phyloP scores from a whole-genome alignment of 2,113 vertebrate species.

The Siphamia tubifer region DNA sequence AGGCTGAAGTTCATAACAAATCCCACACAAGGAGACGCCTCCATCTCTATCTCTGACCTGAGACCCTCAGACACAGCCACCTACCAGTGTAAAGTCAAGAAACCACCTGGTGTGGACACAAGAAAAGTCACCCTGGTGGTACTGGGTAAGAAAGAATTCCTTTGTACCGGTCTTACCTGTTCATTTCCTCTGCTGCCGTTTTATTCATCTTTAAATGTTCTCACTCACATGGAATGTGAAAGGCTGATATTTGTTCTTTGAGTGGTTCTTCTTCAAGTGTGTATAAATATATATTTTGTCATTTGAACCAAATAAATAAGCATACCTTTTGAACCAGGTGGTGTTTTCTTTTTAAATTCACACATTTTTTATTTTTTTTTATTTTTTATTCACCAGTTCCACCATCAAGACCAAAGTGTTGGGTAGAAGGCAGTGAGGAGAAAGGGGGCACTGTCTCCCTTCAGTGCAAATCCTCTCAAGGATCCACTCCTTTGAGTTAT shows the following conservation, averaged over 20 bases:
- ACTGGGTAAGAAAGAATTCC: slow-evolving; percentile 78
- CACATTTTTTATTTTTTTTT: too few species aligned
- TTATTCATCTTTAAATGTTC: not conserved
- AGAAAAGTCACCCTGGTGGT: slow-evolving; percentile 85
- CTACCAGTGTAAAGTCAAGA: slow-evolving; percentile 95
- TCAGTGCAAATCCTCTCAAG: slow-evolving; percentile 78
- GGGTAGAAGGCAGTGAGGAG: slow-evolving; percentile 80
- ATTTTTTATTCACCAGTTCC: slow-evolving; percentile 71
- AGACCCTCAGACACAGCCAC: slow-evolving; percentile 81
- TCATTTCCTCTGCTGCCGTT: slow-evolving; percentile 7
- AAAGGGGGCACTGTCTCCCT: slow-evolving; percentile 79
- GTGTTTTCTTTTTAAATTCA: not conserved
- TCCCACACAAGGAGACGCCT: slow-evolving; percentile 85
- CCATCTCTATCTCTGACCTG: slow-evolving; percentile 80
- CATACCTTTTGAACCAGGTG: not conserved
- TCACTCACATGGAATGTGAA: slow-evolving; percentile 36
- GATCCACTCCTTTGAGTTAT: slow-evolving; percentile 82
- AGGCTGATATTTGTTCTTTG: not conserved
- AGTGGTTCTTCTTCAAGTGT: not conserved
- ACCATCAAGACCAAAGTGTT: slow-evolving; percentile 84
- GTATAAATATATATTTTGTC: too few species aligned
- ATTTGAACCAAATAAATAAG: not conserved
- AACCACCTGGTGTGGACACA: slow-evolving; percentile 84
- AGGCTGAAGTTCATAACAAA: slow-evolving; percentile 80
- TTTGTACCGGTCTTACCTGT: slow-evolving; percentile 62